These are phyloP conservation scores for Lophotis ruficrista DNA, from an alignment of 2,113 vertebrate species.

Conservation along the genomic window DNA sequence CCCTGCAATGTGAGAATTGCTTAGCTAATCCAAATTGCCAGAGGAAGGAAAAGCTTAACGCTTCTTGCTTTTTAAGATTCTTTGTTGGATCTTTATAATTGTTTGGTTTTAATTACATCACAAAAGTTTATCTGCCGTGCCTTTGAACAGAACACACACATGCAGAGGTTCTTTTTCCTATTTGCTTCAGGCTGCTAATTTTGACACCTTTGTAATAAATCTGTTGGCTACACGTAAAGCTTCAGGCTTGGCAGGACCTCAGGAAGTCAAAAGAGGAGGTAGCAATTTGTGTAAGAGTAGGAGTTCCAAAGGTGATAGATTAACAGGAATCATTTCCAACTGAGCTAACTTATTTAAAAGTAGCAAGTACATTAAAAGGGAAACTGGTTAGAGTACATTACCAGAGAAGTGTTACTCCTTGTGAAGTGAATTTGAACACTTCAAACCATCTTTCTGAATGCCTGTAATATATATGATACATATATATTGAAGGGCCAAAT, in stretches of 20 bases:
- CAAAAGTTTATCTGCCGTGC: neutral
- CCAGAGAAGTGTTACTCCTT: slow-evolving; percentile 43
- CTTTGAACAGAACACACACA: slow-evolving; percentile 43
- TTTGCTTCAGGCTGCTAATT: slow-evolving; percentile 54
- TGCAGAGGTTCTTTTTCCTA: neutral
- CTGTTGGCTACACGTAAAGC: slow-evolving; percentile 57
- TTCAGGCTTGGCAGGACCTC: slow-evolving; percentile 40
- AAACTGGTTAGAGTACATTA: slow-evolving; percentile 15
- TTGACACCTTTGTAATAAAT: slow-evolving; percentile 72
- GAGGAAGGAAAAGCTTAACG: neutral
- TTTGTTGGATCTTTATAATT: slow-evolving; percentile 26
- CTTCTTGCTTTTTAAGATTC: neutral
- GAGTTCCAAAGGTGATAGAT: neutral
- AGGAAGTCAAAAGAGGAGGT: slow-evolving; percentile 53
- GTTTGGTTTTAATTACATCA: slow-evolving; percentile 2
- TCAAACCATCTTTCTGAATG: slow-evolving; percentile 28
- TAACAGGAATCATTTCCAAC: neutral
- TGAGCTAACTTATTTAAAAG: slow-evolving; percentile 24
- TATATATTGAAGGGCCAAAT: neutral
- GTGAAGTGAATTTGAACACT: slow-evolving; percentile 46
- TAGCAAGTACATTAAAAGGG: neutral
- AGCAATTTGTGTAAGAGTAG: slow-evolving; percentile 55
- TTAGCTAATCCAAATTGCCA: neutral
- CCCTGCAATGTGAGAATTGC: neutral
- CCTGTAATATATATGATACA: neutral